Base-by-base conservation (phyloP, 2,888 invertebrate species). In the Clitarchus hookeri region DNA sequence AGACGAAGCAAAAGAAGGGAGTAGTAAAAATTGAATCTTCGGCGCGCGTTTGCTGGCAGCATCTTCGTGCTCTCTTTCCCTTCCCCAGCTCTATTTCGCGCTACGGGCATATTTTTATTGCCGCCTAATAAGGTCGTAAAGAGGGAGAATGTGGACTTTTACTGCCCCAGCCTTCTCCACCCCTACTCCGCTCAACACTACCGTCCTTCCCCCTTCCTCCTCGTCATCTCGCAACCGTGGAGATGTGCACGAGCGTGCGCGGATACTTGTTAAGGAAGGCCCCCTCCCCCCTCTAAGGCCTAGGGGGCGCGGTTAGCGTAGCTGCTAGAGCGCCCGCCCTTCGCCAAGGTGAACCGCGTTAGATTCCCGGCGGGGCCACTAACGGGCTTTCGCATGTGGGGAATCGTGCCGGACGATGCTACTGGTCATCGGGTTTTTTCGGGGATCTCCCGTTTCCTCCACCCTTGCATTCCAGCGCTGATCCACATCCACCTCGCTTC, bases 181-280 rank as follows among this genome's bases (percentile, higher is more conserved):
- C 85, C 85, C 36, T 36, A 36, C 36, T 36, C 36, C 36, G 36
- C 36, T 82, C 78, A 85, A 78, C 87, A 36, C 90, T 90, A 90
- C 91, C 92, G 23, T 25, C 6, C 0, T 0, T 25, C 11, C 23
- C 23, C 65, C 65, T 12, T 6, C n/a, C 8, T 19, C 36, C 65
- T 0, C 65, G n/a, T 48, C 6, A 92, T 92, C 92, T 92, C 92
- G 90, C 91, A 91, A 90, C 92, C 84, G 85, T 82, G 78, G 83
- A 77, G 83, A 83, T 80, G 85, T 84, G 13, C 84, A 79, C 83
- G 79, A 23, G 83, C 83, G 65, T 65, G 19, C 19, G 65, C 23
- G 19, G 65, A 23, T 11, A 65, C 65, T 65, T 48, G 48, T 48
- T 48, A 48, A 36, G 1, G 36, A 1, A 4, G 2, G 2, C 36